phyloP scores from a whole-genome alignment of 1,140 invertebrate species.

The Phthorimaea operculella region DNA sequence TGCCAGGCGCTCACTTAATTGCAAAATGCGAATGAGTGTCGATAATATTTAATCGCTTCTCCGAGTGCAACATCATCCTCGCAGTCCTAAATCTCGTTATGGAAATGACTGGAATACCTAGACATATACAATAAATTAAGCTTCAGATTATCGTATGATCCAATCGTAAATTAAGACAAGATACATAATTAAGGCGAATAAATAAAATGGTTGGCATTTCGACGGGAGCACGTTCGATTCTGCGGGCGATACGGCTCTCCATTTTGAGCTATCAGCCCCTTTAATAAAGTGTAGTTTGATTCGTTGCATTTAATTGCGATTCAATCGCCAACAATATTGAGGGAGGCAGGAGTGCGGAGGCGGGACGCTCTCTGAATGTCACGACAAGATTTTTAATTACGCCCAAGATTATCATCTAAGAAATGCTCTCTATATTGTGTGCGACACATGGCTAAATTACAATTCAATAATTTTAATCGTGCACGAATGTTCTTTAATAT shows the following conservation, averaged over 20 bases:
- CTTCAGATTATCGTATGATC: conserved; percentile 67
- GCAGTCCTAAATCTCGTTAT: conserved; percentile 66
- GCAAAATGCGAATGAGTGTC: conserved; percentile 56
- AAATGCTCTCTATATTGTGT: conserved; percentile 49
- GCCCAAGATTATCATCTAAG: conserved; percentile 63
- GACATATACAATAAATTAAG: conserved; percentile 64
- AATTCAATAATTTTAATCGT: conserved; percentile 58
- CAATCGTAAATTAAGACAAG: conserved; percentile 69
- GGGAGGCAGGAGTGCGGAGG: conserved; percentile 59
- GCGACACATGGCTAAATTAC: conserved; percentile 58
- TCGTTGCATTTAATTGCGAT: conserved; percentile 65
- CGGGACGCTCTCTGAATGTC: conserved; percentile 62
- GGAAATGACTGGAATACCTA: conserved; percentile 60
- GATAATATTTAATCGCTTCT: conserved; percentile 59
- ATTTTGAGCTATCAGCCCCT: conserved; percentile 63
- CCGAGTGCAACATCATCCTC: conserved; percentile 40
- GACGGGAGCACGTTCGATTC: conserved; percentile 64
- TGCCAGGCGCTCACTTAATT: conserved; percentile 53
- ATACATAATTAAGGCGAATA: conserved; percentile 68
- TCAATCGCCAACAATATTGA: conserved; percentile 66
- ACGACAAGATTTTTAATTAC: conserved; percentile 69
- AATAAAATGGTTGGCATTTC: conserved; percentile 68
- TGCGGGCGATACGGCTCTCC: conserved; percentile 39
- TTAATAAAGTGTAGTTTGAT: conserved; percentile 66
- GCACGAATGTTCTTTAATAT: conserved; percentile 25